phyloP scores from a whole-genome alignment of 2,113 vertebrate species.

The Tangachromis dhanisi region DNA sequence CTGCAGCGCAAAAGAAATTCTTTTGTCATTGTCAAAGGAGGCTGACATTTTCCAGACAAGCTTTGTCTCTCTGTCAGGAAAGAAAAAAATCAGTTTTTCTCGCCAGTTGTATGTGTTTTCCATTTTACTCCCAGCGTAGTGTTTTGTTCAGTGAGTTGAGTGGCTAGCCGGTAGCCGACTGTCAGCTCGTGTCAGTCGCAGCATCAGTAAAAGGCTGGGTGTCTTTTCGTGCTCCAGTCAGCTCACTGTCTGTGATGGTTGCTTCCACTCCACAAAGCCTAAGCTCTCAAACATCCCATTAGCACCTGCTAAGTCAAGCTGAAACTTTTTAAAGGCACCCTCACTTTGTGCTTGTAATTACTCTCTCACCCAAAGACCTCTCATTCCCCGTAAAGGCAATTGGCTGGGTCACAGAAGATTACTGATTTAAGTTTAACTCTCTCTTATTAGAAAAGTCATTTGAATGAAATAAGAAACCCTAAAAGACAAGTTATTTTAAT shows the following conservation, averaged over 20 bases:
- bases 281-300: conserved; percentile 57
- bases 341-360: conserved; percentile 59
- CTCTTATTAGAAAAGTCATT: conserved; percentile 24
- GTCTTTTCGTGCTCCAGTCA: conserved; percentile 45
- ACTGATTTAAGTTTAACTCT: conserved; percentile 7
- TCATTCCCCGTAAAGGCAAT: conserved; percentile 10
- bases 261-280: conserved; percentile 34
- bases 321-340: conserved; percentile 46
- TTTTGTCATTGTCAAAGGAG: background rate
- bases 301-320: conserved; percentile 58
- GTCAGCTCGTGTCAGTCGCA: conserved; percentile 38
- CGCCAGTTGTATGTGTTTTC: background rate
- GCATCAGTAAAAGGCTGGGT: conserved; percentile 12
- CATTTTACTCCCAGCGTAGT: background rate
- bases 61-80: background rate
- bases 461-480: background rate
- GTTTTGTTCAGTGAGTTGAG: conserved; percentile 23
- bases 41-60: background rate
- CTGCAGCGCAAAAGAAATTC: background rate
- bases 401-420: conserved; percentile 38
- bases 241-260: conserved; percentile 31
- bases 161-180: background rate
- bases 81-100: background rate
- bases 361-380: conserved; percentile 25
- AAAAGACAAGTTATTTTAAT: background rate